Conservation (phyloP, 2,797 vertebrate species). For the Streptopelia turtur region DNA sequence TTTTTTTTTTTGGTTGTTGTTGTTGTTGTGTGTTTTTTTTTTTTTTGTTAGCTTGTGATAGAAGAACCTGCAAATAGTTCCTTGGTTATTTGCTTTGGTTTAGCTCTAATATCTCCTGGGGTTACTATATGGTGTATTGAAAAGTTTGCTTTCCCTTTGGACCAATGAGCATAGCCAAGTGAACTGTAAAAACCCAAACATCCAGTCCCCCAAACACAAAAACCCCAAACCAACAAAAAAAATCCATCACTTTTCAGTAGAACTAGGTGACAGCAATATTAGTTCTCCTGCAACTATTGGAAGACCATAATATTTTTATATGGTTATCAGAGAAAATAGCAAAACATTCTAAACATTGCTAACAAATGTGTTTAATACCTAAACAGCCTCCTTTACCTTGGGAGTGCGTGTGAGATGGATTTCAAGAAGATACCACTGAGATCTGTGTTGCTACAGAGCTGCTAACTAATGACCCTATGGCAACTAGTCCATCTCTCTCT, state of each 20-base stretch:
- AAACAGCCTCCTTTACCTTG: not conserved
- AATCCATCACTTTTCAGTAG: not conserved
- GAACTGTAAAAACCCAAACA: not conserved
- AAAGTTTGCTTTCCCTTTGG: not conserved
- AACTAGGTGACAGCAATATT: not conserved
- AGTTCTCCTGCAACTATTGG: not conserved
- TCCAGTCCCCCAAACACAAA: not conserved
- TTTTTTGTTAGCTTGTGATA: not conserved
- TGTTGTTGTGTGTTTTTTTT: too few relatives aligned
- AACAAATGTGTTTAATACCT: not conserved
- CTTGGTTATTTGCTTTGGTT: not conserved
- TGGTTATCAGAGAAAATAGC: not conserved
- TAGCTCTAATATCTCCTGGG: not conserved
- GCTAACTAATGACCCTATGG: not conserved
- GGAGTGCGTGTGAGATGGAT: not conserved
- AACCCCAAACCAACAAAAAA: not conserved
- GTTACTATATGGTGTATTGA: not conserved
- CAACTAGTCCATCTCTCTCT: not conserved
- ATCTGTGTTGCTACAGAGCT: not conserved
- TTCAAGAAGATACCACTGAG: not conserved
- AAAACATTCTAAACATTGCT: not conserved
- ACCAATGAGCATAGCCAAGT: not conserved
- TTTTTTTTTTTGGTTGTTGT: too few relatives aligned
- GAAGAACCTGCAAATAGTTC: not conserved
- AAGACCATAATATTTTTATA: not conserved